Percentiles rank a stretch among this genome's conserved stretches.
phyloP scores from a whole-genome alignment of 2,113 vertebrate species.

The Meriones unguiculatus region DNA sequence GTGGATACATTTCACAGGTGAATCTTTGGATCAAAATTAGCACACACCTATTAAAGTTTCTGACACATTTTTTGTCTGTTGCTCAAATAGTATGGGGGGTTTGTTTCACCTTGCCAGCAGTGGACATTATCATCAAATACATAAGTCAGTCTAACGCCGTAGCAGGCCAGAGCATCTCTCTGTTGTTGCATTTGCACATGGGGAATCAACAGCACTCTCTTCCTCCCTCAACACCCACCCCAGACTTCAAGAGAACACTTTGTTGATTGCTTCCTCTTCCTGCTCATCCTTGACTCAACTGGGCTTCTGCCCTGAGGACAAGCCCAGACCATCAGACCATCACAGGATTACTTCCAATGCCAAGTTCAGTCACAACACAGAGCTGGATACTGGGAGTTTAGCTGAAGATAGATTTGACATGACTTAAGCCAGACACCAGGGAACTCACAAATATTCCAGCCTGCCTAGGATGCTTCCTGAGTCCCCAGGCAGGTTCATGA shows the following conservation, averaged over 20 bases:
- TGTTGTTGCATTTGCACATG: neutral
- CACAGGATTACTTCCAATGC: neutral
- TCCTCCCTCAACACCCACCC: neutral
- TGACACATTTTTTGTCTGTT: neutral
- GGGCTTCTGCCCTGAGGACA: neutral
- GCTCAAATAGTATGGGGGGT: neutral
- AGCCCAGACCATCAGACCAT: neutral
- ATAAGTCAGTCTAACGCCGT: neutral
- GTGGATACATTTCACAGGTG: neutral
- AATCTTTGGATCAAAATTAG: neutral
- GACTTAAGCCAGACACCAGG: neutral
- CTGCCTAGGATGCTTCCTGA: neutral
- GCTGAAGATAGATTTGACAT: neutral
- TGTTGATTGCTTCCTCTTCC: neutral
- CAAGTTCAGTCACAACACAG: neutral
- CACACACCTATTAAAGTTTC: neutral
- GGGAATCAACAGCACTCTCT: neutral
- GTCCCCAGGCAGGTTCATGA: neutral
- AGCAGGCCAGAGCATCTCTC: neutral
- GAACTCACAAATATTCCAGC: neutral
- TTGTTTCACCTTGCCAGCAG: neutral
- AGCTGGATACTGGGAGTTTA: neutral
- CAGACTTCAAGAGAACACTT: neutral
- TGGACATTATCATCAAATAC: conserved; percentile 1
- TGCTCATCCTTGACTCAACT: neutral